Evolutionary conservation across 30 jellyfish, hydroid and myxozoan species (phyloP), one percentile per base, ranked within the genome.

Genomic region (Chrysaora quinquecirrha): DNA sequence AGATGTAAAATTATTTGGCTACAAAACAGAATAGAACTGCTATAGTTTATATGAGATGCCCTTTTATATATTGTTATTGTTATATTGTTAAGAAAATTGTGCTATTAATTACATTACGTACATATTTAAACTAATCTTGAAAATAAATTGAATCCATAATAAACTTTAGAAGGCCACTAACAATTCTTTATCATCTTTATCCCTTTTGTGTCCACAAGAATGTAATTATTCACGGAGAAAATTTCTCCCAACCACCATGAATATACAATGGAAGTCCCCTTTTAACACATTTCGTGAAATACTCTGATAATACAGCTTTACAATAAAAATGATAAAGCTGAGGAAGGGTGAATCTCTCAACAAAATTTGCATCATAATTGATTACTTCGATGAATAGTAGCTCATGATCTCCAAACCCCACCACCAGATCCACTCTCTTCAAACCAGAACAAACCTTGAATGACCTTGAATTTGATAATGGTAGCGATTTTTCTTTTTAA

Each of bases 401-500:
- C 33, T 60, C 72, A n/a, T 20, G 72, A 60, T 60, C 72, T 60
- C 72, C 72, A 60, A 60, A 60, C 72, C 10, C 9, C 29, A 60
- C 72, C 29, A 60, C 72, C 29, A 60, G 34, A 28, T 60, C 32
- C 72, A 60, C 72, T 60, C 72, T 60, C 72, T 60, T 60, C 32
- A 60, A 60, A 60, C 69, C 80, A 4, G 90, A 25, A 64, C 90
- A 64, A 66, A 62, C 35, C 82, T 61, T 79, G n/a, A n/a, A 27
- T 79, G 82, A 20, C 82, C 82, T 79, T 79, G 88, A 23, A 76
- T 34, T 63, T 79, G 90, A 67, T 27, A 79, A 47, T 34, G 64
- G 38, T 63, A 79, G n/a, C 43, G 82, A 63, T 79, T 64, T 38
- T 34, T 65, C 46, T 30, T 65, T 56, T 79, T 63, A 60, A 79